Evolutionary conservation across 2,797 vertebrate species (phyloP).

Genomic region (Loriculus beryllinus): DNA sequence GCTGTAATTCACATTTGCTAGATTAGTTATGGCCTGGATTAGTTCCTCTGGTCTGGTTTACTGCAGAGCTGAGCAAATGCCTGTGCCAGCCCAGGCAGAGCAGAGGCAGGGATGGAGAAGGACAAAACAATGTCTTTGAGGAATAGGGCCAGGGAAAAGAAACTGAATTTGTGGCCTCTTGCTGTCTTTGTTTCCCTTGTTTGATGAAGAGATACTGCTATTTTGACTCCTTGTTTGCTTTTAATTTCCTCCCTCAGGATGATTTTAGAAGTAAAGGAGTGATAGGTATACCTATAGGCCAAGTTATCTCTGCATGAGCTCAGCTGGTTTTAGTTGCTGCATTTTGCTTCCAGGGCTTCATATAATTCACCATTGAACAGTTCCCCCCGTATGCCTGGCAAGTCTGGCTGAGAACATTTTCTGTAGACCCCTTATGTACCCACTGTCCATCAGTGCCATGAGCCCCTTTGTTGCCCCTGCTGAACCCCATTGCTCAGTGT

Average conservation of each 20-base stretch:
- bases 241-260: not conserved
- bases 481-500: not conserved
- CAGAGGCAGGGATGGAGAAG: not conserved
- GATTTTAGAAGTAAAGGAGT: not conserved
- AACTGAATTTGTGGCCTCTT: not conserved
- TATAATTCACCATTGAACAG: not conserved
- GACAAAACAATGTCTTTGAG: not conserved
- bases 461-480: not conserved
- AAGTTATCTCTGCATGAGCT: not conserved
- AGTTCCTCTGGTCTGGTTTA: not conserved
- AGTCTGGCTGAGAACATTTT: not conserved
- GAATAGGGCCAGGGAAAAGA: not conserved
- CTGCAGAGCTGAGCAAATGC: not conserved
- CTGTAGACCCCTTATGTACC: rapidly evolving
- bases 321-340: not conserved
- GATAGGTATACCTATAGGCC: not conserved
- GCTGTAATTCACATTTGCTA: not conserved
- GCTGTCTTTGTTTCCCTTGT: not conserved
- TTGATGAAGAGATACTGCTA: not conserved
- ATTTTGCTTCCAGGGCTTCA: not conserved
- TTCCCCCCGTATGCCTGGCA: not conserved
- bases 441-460: rapidly evolving
- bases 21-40: slow-evolving; percentile 37
- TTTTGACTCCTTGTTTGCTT: slow-evolving; percentile 12
- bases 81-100: not conserved